Base-by-base conservation (phyloP, 2,888 invertebrate genomes). In the Plemyria rubiginata region DNA sequence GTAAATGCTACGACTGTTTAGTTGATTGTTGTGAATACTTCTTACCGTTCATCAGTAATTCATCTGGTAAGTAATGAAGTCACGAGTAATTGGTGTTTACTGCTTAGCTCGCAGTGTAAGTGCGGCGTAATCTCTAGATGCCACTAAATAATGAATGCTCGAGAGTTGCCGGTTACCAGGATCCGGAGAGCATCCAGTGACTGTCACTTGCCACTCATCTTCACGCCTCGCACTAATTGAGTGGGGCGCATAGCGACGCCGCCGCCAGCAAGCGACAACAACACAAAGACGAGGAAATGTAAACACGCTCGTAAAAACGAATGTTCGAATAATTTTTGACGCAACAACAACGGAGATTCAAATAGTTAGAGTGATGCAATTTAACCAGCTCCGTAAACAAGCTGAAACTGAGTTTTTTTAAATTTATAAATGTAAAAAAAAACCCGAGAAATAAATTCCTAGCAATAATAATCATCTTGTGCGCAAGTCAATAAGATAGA, bases 161-260 rank as follows among this genome's bases (percentile, higher is more conserved):
- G 57, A 65, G 65, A 66, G 70, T 64, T 65, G 69, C 72, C 71
- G 72, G 68, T 71, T 73, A 74, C 73, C 75, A 76, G 78, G 78
- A 75, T 75, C 71, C 71, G 74, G 66, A 70, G 69, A 75, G 71
- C 75, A 72, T 73, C 70, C 62, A 71, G 72, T 73, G 66, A 62
- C 75, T 74, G 79, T 79, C 80, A 78, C 72, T 75, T 77, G 73
- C 72, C 76, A 79, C 77, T 82, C 79, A 77, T 81, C 77, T 79
- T 80, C 76, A 77, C 70, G 73, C 74, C 72, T 73, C 72, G 70
- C 72, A 72, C 76, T 81, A 81, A 82, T 82, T 81, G 81, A 81
- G 79, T 78, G 77, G 76, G 71, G 74, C 74, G 76, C 73, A 77
- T 54, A 63, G 63, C 67, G 63, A 73, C 71, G 62, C 72, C 70